Evolutionary conservation across 2,797 vertebrate genomes (phyloP), one percentile per base, ranked within the genome.

Genomic region (Oreortyx pictus): DNA sequence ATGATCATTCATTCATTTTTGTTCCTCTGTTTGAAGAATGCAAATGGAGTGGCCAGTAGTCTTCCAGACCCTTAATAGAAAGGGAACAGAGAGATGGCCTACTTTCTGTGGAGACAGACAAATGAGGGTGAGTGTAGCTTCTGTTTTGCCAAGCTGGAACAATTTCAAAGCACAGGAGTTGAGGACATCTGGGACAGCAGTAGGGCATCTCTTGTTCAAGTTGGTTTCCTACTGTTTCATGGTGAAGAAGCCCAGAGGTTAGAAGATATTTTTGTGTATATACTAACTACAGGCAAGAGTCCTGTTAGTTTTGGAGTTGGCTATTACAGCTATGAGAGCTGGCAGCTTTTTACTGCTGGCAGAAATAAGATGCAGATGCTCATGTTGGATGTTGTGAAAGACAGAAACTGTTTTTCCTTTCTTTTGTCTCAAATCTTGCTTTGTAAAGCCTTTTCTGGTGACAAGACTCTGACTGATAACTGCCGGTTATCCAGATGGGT

Each of bases 361-460:
- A 92, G 23, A 72, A 80, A 23, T 29, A 56, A 72, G 52, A 47
- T 92, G 68, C 81, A 91, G 93, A 92, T 95, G 88, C 86, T 93
- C 86, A 37, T 0, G 1, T 10, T 84, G 81, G 37, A 82, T 83
- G n/a, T n/a, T n/a, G n/a, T n/a, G n/a, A n/a, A n/a, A n/a, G n/a
- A n/a, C n/a, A n/a, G n/a, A n/a, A n/a, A n/a, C n/a, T n/a, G n/a
- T n/a, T n/a, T n/a, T n/a, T n/a, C n/a, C n/a, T n/a, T n/a, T n/a
- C n/a, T n/a, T n/a, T n/a, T n/a, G n/a, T n/a, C n/a, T n/a, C n/a
- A n/a, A n/a, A n/a, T n/a, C n/a, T n/a, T n/a, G n/a, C n/a, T n/a
- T n/a, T n/a, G n/a, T n/a, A n/a, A n/a, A n/a, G n/a, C n/a, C n/a
- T n/a, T n/a, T n/a, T n/a, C n/a, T n/a, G n/a, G n/a, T n/a, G n/a